A percentile compares a stretch with the other conserved stretches of the same genome.
Conservation (phyloP, 2,113 vertebrate genomes). For the Brachypodius melanocephalos region DNA sequence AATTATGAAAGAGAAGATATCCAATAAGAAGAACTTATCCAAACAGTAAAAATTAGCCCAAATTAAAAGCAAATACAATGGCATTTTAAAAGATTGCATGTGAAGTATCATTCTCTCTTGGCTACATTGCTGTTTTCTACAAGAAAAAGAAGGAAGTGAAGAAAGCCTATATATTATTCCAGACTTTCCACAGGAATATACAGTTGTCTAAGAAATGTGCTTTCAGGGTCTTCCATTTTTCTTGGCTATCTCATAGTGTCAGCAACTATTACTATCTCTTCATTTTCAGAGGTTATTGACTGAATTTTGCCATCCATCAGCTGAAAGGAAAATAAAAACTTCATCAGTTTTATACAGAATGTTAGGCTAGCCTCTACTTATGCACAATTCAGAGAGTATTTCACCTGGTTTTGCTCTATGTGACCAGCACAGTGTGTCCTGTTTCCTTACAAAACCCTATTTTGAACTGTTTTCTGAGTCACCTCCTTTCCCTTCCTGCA, state of each 20-base stretch:
- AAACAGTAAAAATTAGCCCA: background rate
- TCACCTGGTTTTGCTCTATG: background rate
- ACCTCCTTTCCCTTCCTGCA: background rate
- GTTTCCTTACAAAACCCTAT: background rate
- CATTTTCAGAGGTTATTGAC: background rate
- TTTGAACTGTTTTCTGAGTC: background rate
- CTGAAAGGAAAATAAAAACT: conserved; percentile 11
- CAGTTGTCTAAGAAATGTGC: background rate
- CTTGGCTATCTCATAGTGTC: background rate
- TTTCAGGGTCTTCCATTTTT: background rate
- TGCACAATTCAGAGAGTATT: background rate
- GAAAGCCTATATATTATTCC: background rate
- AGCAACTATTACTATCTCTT: background rate
- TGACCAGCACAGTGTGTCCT: background rate
- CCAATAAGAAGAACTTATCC: background rate
- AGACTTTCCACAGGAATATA: background rate
- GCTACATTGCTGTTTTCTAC: background rate
- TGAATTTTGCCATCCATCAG: background rate
- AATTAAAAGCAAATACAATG: background rate
- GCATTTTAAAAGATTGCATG: background rate
- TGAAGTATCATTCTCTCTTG: background rate
- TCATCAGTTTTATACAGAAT: background rate
- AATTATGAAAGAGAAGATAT: background rate
- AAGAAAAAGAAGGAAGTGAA: background rate
- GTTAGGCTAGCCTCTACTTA: background rate